phyloP scores from a whole-genome alignment of 2,888 invertebrate species.

The Cosmorhoe ocellata region DNA sequence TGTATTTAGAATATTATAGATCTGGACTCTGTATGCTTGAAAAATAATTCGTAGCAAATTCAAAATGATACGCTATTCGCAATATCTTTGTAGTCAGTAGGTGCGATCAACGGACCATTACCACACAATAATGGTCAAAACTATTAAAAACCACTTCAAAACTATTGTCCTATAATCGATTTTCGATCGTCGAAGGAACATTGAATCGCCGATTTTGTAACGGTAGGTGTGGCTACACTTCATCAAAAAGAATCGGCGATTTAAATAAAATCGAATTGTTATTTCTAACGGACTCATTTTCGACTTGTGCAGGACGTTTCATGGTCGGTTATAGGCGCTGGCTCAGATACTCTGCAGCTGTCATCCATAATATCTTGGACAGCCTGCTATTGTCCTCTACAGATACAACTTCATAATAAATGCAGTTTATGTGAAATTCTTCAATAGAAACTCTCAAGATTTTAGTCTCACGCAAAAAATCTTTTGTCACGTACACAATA shows the following conservation, averaged over 20 bases:
- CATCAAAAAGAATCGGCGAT: slow-evolving; percentile 57
- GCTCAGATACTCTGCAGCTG: slow-evolving; percentile 72
- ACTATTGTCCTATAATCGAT: slow-evolving; percentile 57
- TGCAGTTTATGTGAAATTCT: slow-evolving; percentile 77
- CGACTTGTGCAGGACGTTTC: slow-evolving; percentile 67
- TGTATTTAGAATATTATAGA: no score
- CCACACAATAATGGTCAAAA: slow-evolving; percentile 59
- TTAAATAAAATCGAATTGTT: slow-evolving; percentile 70
- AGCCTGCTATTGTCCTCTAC: slow-evolving; percentile 66
- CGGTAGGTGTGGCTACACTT: slow-evolving; percentile 69
- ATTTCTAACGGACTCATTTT: slow-evolving; percentile 72
- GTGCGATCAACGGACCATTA: slow-evolving; percentile 70
- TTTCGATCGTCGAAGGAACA: slow-evolving; percentile 49
- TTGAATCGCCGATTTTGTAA: slow-evolving; percentile 39
- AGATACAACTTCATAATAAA: slow-evolving; percentile 81
- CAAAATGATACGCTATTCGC: slow-evolving; percentile 48
- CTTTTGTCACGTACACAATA: slow-evolving; percentile 73
- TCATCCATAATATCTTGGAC: slow-evolving; percentile 65
- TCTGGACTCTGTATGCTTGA: slow-evolving; percentile 12
- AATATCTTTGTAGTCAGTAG: slow-evolving; percentile 54
- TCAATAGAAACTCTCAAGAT: slow-evolving; percentile 74
- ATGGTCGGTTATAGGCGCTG: slow-evolving; percentile 63
- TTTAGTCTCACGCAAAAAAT: slow-evolving; percentile 70
- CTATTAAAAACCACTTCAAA: slow-evolving; percentile 67
- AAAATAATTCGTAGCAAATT: slow-evolving; percentile 21